These are phyloP conservation scores for Actenoides lindsayi DNA, from an alignment of 2,113 vertebrate species.

Conservation along the genomic window DNA sequence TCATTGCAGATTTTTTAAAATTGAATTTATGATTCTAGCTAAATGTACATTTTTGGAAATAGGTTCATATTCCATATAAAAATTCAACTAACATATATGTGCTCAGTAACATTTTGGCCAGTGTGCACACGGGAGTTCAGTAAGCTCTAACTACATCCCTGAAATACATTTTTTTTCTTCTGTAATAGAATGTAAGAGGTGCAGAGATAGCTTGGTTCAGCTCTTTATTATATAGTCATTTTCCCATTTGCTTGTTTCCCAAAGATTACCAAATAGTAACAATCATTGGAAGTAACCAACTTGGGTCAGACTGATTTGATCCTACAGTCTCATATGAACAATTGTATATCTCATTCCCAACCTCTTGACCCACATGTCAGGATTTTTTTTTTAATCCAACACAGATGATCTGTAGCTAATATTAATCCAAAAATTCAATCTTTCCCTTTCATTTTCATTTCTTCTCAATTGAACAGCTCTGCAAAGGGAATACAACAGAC, in stretches of 20 bases:
- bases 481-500: slow-evolving; percentile 10
- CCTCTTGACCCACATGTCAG: not conserved
- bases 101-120: not conserved
- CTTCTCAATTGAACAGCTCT: not conserved
- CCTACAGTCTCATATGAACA: not conserved
- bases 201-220: not conserved
- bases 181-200: not conserved
- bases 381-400: not conserved
- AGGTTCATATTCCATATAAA: not conserved
- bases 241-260: not conserved
- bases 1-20: not conserved
- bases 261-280: not conserved
- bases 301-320: not conserved
- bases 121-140: not conserved
- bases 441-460: slow-evolving; percentile 22
- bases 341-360: not conserved
- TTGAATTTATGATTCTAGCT: not conserved
- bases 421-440: not conserved
- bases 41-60: not conserved
- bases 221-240: not conserved
- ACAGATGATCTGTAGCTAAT: not conserved
- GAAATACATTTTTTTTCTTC: not conserved
- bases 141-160: not conserved
- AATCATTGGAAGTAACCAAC: not conserved
- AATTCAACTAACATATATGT: not conserved